Conservation (phyloP, 2,113 vertebrate species). For the Recurvirostra avosetta region DNA sequence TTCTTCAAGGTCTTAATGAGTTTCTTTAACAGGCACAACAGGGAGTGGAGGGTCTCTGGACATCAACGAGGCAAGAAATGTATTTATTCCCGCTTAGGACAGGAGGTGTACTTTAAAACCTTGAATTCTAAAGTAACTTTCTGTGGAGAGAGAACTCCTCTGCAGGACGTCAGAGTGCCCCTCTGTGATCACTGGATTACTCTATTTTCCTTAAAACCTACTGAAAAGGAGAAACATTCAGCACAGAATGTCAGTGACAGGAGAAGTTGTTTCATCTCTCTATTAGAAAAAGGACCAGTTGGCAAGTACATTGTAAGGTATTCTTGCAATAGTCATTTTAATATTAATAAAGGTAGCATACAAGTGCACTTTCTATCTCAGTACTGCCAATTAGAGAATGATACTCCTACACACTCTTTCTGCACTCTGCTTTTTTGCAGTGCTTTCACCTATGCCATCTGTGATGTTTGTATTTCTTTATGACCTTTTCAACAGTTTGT, state of each 20-base stretch:
- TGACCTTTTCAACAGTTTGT: slow-evolving; percentile 62
- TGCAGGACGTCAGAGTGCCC: background rate
- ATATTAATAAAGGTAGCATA: slow-evolving; percentile 43
- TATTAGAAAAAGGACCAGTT: slow-evolving; percentile 1
- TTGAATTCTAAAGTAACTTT: background rate
- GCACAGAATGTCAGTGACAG: background rate
- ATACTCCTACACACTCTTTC: slow-evolving; percentile 10
- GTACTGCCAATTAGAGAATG: slow-evolving; percentile 31
- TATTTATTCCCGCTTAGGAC: background rate
- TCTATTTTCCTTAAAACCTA: background rate
- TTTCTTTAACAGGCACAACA: background rate
- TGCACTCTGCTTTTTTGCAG: slow-evolving; percentile 1
- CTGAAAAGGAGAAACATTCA: background rate
- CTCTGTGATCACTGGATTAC: background rate
- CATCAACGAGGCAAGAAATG: background rate
- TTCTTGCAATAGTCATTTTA: slow-evolving; percentile 33
- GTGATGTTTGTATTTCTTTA: slow-evolving; percentile 53
- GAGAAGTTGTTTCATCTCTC: background rate
- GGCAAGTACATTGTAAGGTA: slow-evolving; percentile 7
- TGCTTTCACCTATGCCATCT: slow-evolving; percentile 61
- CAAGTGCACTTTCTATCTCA: background rate
- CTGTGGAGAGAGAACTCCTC: background rate
- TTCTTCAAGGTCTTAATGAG: background rate
- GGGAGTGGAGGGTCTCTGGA: background rate
- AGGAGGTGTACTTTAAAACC: background rate